A percentile compares a stretch with the other conserved stretches of the same genome.
Conservation (phyloP, 2,113 vertebrate species). For the Myiozetetes cayanensis region DNA sequence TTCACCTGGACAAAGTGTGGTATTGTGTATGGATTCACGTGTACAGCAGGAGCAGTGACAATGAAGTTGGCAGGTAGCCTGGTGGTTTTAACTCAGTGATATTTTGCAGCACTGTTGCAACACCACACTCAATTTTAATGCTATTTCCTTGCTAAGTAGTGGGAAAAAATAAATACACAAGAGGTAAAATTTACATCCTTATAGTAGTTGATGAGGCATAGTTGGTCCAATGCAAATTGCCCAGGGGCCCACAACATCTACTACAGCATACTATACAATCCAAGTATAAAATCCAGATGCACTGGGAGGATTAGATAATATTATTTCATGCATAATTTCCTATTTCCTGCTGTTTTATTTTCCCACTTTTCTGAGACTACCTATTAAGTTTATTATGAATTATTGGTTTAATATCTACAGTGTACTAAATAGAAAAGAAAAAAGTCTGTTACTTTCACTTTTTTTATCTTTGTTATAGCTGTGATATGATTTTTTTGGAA, state of each 20-base stretch:
- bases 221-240: conserved; percentile 5
- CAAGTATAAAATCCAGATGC: conserved; percentile 15
- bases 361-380: conserved; percentile 10
- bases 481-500: background rate
- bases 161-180: background rate
- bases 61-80: background rate
- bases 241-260: background rate
- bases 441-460: background rate
- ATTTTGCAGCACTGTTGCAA: background rate
- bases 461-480: background rate
- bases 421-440: conserved; percentile 30
- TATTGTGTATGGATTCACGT: background rate
- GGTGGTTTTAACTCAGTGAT: background rate
- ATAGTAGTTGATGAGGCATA: background rate
- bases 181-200: background rate
- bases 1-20: rapidly evolving
- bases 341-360: conserved; percentile 53
- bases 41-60: background rate
- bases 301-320: conserved; percentile 16
- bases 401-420: conserved; percentile 52
- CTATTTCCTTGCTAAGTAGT: background rate
- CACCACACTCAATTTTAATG: background rate
- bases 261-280: background rate
- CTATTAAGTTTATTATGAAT: conserved; percentile 59
- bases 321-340: conserved; percentile 53